A percentile compares a stretch with the other conserved stretches of the same genome.
These are phyloP conservation scores for Tipula confusa DNA, from an alignment of 2,888 invertebrate species.

Conservation along the genomic window DNA sequence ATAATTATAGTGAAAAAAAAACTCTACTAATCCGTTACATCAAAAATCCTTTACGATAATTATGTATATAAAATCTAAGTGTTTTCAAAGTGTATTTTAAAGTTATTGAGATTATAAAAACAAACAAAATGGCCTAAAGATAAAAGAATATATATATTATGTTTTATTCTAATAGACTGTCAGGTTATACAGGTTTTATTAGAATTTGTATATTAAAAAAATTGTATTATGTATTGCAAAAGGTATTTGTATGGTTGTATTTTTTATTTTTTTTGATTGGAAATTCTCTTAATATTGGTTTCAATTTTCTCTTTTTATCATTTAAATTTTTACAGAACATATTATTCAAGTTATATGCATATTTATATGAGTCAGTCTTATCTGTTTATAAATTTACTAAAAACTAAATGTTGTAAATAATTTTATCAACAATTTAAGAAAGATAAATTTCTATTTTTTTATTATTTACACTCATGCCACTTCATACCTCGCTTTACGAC, in stretches of 20 bases:
- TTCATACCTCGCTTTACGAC: no score
- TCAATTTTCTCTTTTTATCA: no score
- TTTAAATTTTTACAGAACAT: no score
- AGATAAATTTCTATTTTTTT: no score
- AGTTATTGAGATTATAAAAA: background rate
- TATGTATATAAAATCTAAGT: conserved; percentile 7
- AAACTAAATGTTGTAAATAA: no score
- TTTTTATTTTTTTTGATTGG: background rate
- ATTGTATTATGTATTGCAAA: background rate
- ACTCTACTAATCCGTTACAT: conserved; percentile 5
- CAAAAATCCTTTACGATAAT: conserved; percentile 3
- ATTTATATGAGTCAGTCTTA: no score
- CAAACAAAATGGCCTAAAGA: background rate
- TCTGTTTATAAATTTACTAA: no score
- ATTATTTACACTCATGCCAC: no score
- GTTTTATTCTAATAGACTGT: conserved; percentile 14
- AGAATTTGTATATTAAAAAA: background rate
- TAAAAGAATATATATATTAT: background rate
- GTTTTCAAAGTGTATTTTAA: background rate
- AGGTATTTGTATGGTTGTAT: background rate
- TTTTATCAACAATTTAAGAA: no score
- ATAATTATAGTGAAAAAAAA: background rate
- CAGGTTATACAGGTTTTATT: background rate
- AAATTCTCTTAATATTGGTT: no score
- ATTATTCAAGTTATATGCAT: no score